Evolutionary conservation across 2,888 invertebrate species (phyloP).

Genomic region (Xanthia icteritia): DNA sequence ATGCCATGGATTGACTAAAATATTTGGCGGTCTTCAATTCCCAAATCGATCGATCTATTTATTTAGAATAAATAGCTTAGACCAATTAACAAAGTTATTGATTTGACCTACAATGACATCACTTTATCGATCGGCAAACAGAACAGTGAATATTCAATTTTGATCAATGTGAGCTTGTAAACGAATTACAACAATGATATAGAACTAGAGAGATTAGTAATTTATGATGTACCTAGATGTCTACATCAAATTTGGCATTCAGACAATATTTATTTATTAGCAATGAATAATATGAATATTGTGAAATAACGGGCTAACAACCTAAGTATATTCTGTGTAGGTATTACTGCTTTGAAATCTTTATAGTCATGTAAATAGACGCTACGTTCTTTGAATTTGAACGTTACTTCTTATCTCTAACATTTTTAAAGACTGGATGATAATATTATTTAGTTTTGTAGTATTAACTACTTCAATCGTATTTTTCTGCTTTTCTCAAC

Average conservation of each 20-base stretch:
- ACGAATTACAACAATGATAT: not conserved
- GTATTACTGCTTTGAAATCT: constrained; percentile 41
- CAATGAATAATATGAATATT: constrained; percentile 27
- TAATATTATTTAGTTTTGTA: not conserved
- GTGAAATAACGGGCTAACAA: constrained; percentile 48
- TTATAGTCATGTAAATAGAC: constrained; percentile 9
- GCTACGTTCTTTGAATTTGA: constrained; percentile 2
- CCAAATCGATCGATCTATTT: constrained; percentile 1
- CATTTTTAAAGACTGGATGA: not conserved
- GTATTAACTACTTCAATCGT: not conserved
- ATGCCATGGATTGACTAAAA: not conserved
- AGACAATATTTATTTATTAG: constrained; percentile 56
- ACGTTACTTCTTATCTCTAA: not conserved
- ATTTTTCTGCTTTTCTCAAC: constrained; percentile 4
- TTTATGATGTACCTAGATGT: constrained; percentile 23
- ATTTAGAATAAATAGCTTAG: constrained; percentile 4
- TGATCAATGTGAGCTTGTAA: not conserved
- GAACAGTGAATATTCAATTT: not conserved
- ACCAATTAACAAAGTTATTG: not conserved
- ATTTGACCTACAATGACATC: constrained; percentile 21
- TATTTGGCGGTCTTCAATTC: constrained; percentile 8
- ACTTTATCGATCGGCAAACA: not conserved
- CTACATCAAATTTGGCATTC: constrained; percentile 60
- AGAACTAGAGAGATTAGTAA: not conserved
- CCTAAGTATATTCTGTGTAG: constrained; percentile 34